Percentiles rank a stretch among this genome's conserved stretches.
These are phyloP conservation scores for Callinectes sapidus DNA, from an alignment of 2,888 invertebrate genomes.

Conservation along the genomic window DNA sequence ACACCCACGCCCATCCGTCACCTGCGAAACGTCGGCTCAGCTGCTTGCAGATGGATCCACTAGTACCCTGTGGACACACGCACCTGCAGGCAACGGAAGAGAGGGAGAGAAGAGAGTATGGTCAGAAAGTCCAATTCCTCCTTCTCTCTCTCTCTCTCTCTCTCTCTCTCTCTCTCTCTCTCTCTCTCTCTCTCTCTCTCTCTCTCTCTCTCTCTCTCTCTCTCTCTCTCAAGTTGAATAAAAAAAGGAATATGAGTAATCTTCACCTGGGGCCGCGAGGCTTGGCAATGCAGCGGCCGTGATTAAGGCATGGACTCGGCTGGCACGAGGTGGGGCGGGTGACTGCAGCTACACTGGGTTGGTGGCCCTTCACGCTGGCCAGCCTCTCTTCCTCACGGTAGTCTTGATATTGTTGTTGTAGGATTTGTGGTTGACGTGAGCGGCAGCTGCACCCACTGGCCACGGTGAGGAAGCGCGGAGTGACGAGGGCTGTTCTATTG, in stretches of 20 bases:
- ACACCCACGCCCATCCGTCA: constrained; percentile 44
- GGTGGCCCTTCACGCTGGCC: neutral
- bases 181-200: no score
- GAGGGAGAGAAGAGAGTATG: neutral
- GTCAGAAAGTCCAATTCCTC: neutral
- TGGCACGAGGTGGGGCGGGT: constrained; percentile 81
- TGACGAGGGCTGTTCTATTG: constrained; percentile 62
- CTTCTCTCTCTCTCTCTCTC: no score
- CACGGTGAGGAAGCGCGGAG: constrained; percentile 57
- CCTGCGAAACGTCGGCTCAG: constrained; percentile 50
- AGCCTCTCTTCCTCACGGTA: neutral
- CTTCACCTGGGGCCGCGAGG: constrained; percentile 51
- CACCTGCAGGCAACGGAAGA: constrained; percentile 27
- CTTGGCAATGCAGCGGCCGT: constrained; percentile 88
- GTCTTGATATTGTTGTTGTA: constrained; percentile 30
- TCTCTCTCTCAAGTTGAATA: no score
- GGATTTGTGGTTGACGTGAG: constrained; percentile 46
- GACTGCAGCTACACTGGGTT: constrained; percentile 57
- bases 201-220: no score
- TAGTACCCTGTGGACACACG: constrained; percentile 47
- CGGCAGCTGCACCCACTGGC: constrained; percentile 59
- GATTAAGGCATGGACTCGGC: constrained; percentile 93
- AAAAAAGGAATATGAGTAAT: neutral
- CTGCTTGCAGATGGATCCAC: constrained; percentile 56
- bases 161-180: no score